Base-by-base conservation (phyloP, 2,888 invertebrate genomes). In the Keiferia lycopersicella region DNA sequence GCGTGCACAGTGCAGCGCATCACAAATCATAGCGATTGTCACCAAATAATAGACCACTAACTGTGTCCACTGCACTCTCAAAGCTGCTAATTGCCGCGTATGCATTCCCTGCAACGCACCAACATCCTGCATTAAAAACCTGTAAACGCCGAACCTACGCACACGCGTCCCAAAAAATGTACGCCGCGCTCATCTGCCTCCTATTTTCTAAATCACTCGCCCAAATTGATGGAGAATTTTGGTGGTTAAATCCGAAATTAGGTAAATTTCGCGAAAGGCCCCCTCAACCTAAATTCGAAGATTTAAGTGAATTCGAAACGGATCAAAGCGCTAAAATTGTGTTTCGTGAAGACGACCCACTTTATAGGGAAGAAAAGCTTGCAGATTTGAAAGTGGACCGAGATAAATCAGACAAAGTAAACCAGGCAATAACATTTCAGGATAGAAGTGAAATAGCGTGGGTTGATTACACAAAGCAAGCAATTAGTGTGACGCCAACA, bases 221-320 rank as follows among this genome's bases (percentile, higher is more conserved):
- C 48, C 91, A 91, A 77, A 64, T 87, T 22, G 82, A 85, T 62
- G 90, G 90, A 41, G 84, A 86, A 69, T 91, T 91, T 72, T 88
- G 89, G 91, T 89, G 90, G 90, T 67, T 89, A 16, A 82, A 87
- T 65, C 74, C 83, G 39, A 83, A 87, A 68, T 67, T 88, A 30
- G 72, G 53, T 30, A 65, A 60, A 56, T 60, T 60, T 38, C 81
- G 14, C 6, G 70, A 75, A 4, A 73, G 73, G 61, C 78, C 84
- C 0, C 71, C 79, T 1, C 71, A 73, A 6, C 86, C 86, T 0
- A 73, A 71, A 67, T 82, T 85, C 67, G 90, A 90, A 65, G 76
- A 82, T 45, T 68, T 85, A 30, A 79, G 75, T 66, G 83, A 83
- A 64, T 83, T 82, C 22, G 88, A 87, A 65, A 88, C 77, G 2